These are phyloP conservation scores for Lithodes maja DNA, from an alignment of 2,888 invertebrate species.

Conservation along the genomic window DNA sequence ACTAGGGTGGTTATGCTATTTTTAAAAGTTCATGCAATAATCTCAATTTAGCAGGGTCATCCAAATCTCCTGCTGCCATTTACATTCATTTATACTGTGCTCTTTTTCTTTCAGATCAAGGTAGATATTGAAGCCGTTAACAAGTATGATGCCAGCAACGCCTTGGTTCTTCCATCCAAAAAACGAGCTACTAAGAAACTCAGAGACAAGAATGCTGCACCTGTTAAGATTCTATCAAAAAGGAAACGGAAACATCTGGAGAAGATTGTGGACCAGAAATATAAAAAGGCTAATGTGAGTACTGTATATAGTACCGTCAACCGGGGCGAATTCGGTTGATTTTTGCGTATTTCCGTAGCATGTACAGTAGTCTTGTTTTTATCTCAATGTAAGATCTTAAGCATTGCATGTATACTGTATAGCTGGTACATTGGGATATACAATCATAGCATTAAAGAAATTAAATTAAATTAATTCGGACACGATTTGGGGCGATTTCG, in stretches of 20 bases:
- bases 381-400: too few species aligned
- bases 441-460: too few species aligned
- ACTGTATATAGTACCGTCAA: not conserved
- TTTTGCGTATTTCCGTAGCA: too few species aligned
- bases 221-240: slow-evolving; percentile 85
- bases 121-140: slow-evolving; percentile 80
- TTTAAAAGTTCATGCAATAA: not conserved
- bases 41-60: not conserved
- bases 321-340: too few species aligned
- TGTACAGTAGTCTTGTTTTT: too few species aligned
- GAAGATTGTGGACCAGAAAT: slow-evolving; percentile 89
- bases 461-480: too few species aligned
- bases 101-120: slow-evolving; percentile 78
- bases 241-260: slow-evolving; percentile 90
- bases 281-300: slow-evolving; percentile 89
- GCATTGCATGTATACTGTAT: too few species aligned
- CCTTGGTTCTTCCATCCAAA: slow-evolving; percentile 86
- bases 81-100: not conserved
- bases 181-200: slow-evolving; percentile 86
- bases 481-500: too few species aligned
- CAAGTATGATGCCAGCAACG: slow-evolving; percentile 85
- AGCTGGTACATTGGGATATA: too few species aligned
- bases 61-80: too few species aligned
- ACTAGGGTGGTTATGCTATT: not conserved
- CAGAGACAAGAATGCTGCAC: slow-evolving; percentile 74